A percentile compares a stretch with the other conserved stretches of the same genome.
Conservation (phyloP, 2,113 vertebrate genomes). For the Arizona elegans region DNA sequence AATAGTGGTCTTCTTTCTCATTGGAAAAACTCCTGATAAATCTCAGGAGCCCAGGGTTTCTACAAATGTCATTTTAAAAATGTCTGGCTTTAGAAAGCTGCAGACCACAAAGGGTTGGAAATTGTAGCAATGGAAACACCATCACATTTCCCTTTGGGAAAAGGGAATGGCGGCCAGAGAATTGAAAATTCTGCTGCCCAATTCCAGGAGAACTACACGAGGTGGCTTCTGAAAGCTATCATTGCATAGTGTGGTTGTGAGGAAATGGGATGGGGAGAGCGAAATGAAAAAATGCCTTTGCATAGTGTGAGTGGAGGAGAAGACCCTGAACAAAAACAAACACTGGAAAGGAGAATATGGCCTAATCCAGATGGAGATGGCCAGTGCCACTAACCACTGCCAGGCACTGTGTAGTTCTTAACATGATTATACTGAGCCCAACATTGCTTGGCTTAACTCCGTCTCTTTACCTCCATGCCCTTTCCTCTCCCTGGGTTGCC, state of each 20-base stretch:
- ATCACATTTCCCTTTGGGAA: too few species aligned
- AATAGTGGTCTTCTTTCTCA: neutral
- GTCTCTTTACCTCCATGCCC: conserved; percentile 12
- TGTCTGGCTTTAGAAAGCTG: neutral
- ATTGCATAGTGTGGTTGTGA: conserved; percentile 20
- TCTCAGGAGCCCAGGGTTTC: neutral
- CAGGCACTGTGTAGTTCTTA: conserved; percentile 15
- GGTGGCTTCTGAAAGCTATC: neutral
- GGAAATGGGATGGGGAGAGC: neutral
- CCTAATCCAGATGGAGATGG: conserved; percentile 10
- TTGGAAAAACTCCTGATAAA: neutral
- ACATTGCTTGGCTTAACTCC: neutral
- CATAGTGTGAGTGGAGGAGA: conserved; percentile 3
- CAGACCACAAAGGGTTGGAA: neutral
- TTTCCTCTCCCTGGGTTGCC: neutral
- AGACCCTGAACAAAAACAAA: neutral
- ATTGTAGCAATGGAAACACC: too few species aligned
- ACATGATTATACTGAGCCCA: neutral
- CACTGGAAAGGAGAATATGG: neutral
- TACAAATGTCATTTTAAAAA: neutral
- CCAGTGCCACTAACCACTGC: neutral
- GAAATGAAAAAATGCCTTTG: conserved; percentile 4
- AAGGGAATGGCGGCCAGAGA: neutral
- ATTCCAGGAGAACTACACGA: neutral
- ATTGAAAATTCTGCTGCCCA: neutral